Evolutionary conservation across 2,888 invertebrate genomes (phyloP).

Genomic region (Hirtodrosophila alboralis): DNA sequence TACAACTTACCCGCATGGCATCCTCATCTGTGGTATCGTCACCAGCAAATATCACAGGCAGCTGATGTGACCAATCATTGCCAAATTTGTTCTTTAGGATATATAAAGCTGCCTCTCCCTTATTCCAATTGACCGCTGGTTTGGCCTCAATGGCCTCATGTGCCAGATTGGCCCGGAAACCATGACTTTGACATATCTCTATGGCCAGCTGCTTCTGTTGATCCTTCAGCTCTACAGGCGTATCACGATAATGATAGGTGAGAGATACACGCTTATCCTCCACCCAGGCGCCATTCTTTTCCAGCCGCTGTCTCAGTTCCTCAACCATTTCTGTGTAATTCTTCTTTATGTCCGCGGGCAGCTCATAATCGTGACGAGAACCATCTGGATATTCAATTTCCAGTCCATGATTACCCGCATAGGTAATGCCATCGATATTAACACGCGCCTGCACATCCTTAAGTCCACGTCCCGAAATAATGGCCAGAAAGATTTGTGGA

Average conservation of each 20-base stretch:
- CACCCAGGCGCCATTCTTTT: slow-evolving; percentile 89
- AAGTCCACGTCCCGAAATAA: slow-evolving; percentile 89
- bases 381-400: slow-evolving; percentile 91
- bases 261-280: slow-evolving; percentile 90
- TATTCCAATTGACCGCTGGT: slow-evolving; percentile 87
- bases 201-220: slow-evolving; percentile 86
- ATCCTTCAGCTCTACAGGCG: slow-evolving; percentile 86
- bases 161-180: slow-evolving; percentile 88
- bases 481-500: slow-evolving; percentile 88
- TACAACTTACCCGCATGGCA: slow-evolving; percentile 89
- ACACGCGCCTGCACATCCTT: slow-evolving; percentile 89
- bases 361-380: slow-evolving; percentile 88
- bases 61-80: slow-evolving; percentile 88
- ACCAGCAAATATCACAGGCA: slow-evolving; percentile 92
- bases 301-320: slow-evolving; percentile 87
- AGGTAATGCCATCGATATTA: slow-evolving; percentile 86
- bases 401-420: slow-evolving; percentile 90
- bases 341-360: slow-evolving; percentile 88
- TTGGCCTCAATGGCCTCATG: slow-evolving; percentile 91
- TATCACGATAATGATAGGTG: slow-evolving; percentile 90
- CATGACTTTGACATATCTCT: slow-evolving; percentile 87
- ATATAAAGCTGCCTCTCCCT: slow-evolving; percentile 88
- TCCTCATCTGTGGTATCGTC: slow-evolving; percentile 96
- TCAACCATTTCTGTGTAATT: slow-evolving; percentile 87
- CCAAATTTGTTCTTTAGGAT: slow-evolving; percentile 90